Percentiles rank a stretch among this genome's conserved stretches.
Conservation (phyloP, 2,797 vertebrate species). For the Neopelma chrysocephalum region DNA sequence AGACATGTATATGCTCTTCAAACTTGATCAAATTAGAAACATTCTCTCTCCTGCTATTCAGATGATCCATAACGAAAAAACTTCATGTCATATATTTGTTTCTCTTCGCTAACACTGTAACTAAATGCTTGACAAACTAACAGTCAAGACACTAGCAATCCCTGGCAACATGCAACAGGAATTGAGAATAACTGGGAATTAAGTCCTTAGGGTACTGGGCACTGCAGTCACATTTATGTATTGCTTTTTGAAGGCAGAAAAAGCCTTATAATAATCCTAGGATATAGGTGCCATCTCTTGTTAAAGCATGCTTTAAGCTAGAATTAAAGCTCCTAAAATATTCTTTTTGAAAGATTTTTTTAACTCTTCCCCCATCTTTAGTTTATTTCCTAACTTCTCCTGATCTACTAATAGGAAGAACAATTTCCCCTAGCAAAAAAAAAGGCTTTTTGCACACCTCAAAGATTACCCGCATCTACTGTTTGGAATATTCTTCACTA, state of each 20-base stretch:
- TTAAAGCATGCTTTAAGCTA: neutral
- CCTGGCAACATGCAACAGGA: neutral
- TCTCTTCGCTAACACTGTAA: neutral
- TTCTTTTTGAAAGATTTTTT: neutral
- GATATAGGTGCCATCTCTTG: neutral
- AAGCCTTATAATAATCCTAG: neutral
- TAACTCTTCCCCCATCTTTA: neutral
- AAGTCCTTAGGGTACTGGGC: neutral
- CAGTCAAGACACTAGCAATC: neutral
- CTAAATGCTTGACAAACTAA: neutral
- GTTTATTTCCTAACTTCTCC: neutral
- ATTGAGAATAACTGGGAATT: neutral
- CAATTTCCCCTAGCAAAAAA: neutral
- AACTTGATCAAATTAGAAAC: neutral
- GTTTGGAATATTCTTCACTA: neutral
- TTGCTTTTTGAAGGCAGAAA: neutral
- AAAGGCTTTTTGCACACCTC: neutral
- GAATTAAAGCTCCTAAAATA: neutral
- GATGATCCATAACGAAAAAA: neutral
- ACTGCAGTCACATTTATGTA: neutral
- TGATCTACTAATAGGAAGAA: neutral
- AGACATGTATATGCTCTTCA: neutral
- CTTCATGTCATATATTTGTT: neutral
- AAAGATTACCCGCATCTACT: neutral
- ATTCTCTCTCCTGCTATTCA: neutral